Percentiles rank a stretch among this genome's conserved stretches.
Evolutionary conservation across 2,113 vertebrate genomes (phyloP).

Genomic region (Aldabrachelys gigantea): DNA sequence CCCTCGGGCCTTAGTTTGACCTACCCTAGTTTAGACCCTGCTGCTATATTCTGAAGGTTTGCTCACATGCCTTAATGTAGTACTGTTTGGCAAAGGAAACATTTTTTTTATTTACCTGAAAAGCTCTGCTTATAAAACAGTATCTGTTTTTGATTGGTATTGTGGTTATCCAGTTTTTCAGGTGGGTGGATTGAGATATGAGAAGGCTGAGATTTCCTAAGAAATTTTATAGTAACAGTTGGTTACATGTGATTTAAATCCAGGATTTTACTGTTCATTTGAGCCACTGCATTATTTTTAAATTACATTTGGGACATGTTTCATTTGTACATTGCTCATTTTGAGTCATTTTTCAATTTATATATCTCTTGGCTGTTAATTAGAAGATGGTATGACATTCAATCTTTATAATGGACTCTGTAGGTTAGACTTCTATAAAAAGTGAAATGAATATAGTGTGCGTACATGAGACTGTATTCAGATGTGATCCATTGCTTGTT

Average conservation of each 20-base stretch:
- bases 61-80: neutral
- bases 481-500: neutral
- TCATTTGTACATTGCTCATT: neutral
- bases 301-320: neutral
- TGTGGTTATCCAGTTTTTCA: neutral
- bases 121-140: neutral
- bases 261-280: neutral
- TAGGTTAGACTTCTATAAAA: neutral
- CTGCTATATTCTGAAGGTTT: neutral
- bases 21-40: too few relatives aligned
- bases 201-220: neutral
- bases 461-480: rapidly evolving
- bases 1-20: too few relatives aligned
- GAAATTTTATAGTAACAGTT: neutral
- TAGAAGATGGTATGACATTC: neutral
- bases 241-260: neutral
- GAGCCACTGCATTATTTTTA: neutral
- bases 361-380: neutral
- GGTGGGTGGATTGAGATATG: neutral
- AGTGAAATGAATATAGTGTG: neutral
- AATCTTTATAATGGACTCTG: neutral
- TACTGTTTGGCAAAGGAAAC: neutral
- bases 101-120: neutral
- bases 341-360: neutral
- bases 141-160: neutral